Evolutionary conservation across 2,797 vertebrate genomes (phyloP), one percentile per base, ranked within the genome.

Genomic region (Pseudochirops corinnae): DNA sequence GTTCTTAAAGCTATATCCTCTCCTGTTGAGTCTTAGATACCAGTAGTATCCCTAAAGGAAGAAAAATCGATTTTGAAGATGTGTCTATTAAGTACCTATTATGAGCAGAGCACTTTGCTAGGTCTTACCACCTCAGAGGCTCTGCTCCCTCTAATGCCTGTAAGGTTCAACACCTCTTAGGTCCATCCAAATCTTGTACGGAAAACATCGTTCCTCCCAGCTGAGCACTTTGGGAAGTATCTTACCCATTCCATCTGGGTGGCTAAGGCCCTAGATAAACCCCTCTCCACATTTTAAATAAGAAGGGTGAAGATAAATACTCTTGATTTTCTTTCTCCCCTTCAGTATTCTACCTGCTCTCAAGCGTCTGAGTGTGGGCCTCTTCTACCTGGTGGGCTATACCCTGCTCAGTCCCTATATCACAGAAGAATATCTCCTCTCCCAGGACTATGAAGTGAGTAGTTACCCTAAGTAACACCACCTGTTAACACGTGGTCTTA

Each of bases 381-480:
- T 99, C 91, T 57, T 99, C 93, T 99, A 99, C 98, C 98, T 99
- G 93, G 97, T 98, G 92, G 98, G 99, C 95, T 99, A 99, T 97
- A 99, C 99, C 56, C 98, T 99, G 97, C 99, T 99, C 58, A 99
- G 99, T 97, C 99, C 99, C 0, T 98, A 99, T 96, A 98, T 99
- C 98, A 98, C 99, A 90, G 99, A 99, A 95, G 99, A 98, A 98
- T 99, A 99, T 98, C 99, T 98, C 97, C 97, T 99, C 97, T 99
- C 99, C 46, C 99, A 99, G 91, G 99, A 99, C 58, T 99, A 98
- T 56, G 99, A 99, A 98, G 99, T 99, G 97, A 98, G 99, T 98
- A 96, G 74, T 90, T 53, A 13, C 56, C 74, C 74, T 60, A 53
- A 95, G 57, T 52, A 12, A 50, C 26, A 39, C 90, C 91, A 24